These are phyloP conservation scores for Choreutis nemorana DNA, from an alignment of 2,888 invertebrate genomes.

Conservation along the genomic window DNA sequence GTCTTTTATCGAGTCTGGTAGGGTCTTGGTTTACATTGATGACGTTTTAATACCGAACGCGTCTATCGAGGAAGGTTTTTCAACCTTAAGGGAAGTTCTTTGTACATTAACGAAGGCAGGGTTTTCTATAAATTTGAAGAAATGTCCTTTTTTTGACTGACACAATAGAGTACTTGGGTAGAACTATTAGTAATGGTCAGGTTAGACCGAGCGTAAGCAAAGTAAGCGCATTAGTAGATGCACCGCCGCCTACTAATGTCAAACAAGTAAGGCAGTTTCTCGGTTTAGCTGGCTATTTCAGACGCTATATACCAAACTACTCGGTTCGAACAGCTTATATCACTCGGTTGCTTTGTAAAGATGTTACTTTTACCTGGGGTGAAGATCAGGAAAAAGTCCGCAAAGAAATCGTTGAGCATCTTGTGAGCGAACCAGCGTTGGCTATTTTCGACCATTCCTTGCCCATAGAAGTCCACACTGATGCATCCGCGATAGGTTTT, in stretches of 20 bases:
- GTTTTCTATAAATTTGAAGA: conserved; percentile 4
- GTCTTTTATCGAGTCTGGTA: background rate
- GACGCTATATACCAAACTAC: conserved; percentile 1
- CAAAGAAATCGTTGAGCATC: background rate
- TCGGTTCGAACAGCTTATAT: background rate
- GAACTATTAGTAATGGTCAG: conserved; percentile 3
- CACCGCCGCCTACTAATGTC: conserved; percentile 1
- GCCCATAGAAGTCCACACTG: conserved; percentile 14
- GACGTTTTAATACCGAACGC: background rate
- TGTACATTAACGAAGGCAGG: conserved; percentile 2
- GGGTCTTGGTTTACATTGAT: conserved; percentile 1
- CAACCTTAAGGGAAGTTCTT: background rate
- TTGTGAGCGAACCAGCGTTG: conserved; percentile 9
- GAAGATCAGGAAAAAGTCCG: conserved; percentile 1
- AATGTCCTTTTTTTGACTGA: conserved; percentile 3
- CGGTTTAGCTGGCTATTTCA: conserved; percentile 5
- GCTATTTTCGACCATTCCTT: conserved; percentile 10
- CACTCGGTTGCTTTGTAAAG: background rate
- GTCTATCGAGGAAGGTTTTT: background rate
- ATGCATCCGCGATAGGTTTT: conserved; percentile 12
- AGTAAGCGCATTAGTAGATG: conserved; percentile 1
- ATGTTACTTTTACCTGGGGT: conserved; percentile 1
- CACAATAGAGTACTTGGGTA: conserved; percentile 3
- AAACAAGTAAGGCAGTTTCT: too few species aligned
- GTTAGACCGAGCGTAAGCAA: conserved; percentile 3